Percentiles rank a stretch among this genome's conserved stretches.
These are phyloP conservation scores for Adela reaumurella DNA, from an alignment of 2,888 invertebrate genomes.

Conservation along the genomic window DNA sequence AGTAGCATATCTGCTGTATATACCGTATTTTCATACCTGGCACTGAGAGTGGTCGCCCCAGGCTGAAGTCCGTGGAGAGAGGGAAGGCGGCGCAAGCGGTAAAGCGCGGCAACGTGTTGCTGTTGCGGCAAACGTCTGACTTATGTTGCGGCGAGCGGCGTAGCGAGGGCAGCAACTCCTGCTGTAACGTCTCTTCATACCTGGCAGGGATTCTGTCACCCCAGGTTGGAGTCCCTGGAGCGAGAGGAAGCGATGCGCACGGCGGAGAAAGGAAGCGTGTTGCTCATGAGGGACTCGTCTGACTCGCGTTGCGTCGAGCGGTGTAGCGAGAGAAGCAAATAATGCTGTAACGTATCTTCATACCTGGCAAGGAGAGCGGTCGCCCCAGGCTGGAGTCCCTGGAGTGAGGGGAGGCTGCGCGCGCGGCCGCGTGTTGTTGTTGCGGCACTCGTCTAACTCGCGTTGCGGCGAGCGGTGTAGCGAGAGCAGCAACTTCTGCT, in stretches of 20 bases:
- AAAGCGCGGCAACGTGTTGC: slow-evolving; percentile 18
- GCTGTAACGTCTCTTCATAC: too few species aligned
- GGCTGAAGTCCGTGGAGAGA: slow-evolving; percentile 7
- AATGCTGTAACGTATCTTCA: too few species aligned
- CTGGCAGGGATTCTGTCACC: too few species aligned
- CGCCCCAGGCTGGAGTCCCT: slow-evolving; percentile 34
- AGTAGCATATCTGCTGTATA: too few species aligned
- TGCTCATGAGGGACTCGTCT: slow-evolving; percentile 3
- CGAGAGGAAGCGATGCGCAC: too few species aligned
- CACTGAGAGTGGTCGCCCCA: slow-evolving; percentile 10
- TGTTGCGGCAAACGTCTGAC: too few species aligned
- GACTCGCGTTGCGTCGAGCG: too few species aligned
- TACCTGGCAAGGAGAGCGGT: slow-evolving; percentile 39
- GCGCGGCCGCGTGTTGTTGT: slow-evolving; percentile 25
- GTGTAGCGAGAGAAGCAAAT: too few species aligned
- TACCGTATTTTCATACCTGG: too few species aligned
- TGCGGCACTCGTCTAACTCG: slow-evolving; percentile 19
- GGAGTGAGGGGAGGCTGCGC: slow-evolving; percentile 40
- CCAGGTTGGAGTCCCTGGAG: too few species aligned
- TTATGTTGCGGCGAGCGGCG: too few species aligned
- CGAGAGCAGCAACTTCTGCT: background rate
- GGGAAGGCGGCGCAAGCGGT: slow-evolving; percentile 17
- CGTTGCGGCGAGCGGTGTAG: slow-evolving; percentile 27
- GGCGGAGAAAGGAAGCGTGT: slow-evolving; percentile 10
- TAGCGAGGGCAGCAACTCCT: too few species aligned